Evolutionary conservation across 2,113 vertebrate species (phyloP).

Genomic region (Pavo muticus): DNA sequence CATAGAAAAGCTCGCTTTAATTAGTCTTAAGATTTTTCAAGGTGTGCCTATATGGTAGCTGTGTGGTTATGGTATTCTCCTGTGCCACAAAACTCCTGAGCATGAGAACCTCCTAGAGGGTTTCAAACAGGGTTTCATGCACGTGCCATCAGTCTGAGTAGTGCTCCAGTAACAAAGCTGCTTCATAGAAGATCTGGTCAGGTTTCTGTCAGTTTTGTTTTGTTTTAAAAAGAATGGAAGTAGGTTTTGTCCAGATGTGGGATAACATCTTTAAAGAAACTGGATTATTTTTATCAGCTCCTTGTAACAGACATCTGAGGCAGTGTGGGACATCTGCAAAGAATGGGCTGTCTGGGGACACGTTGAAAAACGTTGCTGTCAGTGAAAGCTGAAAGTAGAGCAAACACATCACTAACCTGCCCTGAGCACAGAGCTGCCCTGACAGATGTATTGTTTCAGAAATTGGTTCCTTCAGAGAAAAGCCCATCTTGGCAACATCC

Average conservation of each 20-base stretch:
- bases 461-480: not conserved
- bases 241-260: not conserved
- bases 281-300: not conserved
- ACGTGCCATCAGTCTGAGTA: not conserved
- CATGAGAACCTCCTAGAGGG: not conserved
- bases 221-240: not conserved
- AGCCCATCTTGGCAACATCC: not conserved
- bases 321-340: not conserved
- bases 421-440: not conserved
- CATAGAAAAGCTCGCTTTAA: not conserved
- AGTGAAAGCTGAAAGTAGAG: not conserved
- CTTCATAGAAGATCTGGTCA: not conserved
- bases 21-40: not conserved
- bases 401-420: not conserved
- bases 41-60: not conserved
- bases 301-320: not conserved
- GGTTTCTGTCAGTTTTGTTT: not conserved
- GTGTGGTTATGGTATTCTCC: not conserved
- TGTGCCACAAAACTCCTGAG: rapidly evolving
- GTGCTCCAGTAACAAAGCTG: not conserved
- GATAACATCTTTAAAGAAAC: not conserved
- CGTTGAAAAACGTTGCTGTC: not conserved
- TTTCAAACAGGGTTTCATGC: not conserved
- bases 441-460: not conserved
- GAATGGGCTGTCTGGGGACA: not conserved